Evolutionary conservation across 2,797 vertebrate genomes (phyloP), one percentile per base, ranked within the genome.

Genomic region (Serranus cabrilla): DNA sequence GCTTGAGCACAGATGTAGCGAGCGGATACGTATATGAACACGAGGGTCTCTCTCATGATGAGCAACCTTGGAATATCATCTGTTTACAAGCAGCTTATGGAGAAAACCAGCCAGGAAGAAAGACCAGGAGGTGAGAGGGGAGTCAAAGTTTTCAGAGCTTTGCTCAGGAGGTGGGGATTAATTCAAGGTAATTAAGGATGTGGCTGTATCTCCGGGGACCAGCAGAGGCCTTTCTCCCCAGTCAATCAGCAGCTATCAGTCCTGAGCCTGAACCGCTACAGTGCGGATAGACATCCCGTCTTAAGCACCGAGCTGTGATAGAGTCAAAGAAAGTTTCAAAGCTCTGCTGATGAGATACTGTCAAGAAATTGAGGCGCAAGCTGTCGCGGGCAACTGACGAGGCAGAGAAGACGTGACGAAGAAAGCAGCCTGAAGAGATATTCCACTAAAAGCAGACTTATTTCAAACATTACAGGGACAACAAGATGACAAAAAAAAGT

Each of bases 141-240:
- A 81, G 62, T 58, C n/a, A 79, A 84, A 69, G 56, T 80, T 84
- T 34, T 83, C 54, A 82, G 80, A 52, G 75, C 76, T 87, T 83
- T 83, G 76, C 67, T 87, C 43, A 64, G 63, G 70, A 74, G 42
- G 65, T 78, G 72, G 77, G 75, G 89, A 93, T 93, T 93, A 93
- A 93, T 83, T 89, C 65, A 72, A 72, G 80, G 82, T 92, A 93
- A 94, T 95, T 93, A 94, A 89, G 70, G 75, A 83, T 61, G 74
- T 64, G 80, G 31, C 78, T 13, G 20, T 79, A 72, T 86, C 85
- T 85, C 64, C 9, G 17, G 81, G 77, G 85, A 78, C 72, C 40
- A 45, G 81, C n/a, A 13, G 66, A 59, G 57, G 18, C 60, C 66
- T 37, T 60, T 61, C 65, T 31, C 37, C 39, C 49, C 71, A 71